These are phyloP conservation scores for Tragelaphus imberbis DNA, from an alignment of 2,113 vertebrate genomes.

Conservation along the genomic window DNA sequence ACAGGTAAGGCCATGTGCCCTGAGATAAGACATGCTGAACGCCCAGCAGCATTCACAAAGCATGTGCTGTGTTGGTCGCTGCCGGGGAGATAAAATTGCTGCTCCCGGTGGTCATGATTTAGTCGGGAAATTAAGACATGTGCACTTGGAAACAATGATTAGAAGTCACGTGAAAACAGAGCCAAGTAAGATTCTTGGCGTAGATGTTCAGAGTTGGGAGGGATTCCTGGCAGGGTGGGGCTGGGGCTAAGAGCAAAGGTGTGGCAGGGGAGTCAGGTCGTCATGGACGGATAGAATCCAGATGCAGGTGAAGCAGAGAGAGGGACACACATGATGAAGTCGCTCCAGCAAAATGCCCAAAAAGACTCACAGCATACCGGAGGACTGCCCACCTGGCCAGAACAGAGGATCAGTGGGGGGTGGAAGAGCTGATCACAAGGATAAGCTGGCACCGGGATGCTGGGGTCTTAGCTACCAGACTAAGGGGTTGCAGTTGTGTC, in stretches of 20 bases:
- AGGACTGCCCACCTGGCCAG: neutral
- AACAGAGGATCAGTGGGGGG: neutral
- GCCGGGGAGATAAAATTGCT: neutral
- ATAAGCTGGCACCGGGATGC: neutral
- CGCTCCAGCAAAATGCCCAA: accelerated
- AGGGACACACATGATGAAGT: accelerated
- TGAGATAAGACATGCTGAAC: accelerated
- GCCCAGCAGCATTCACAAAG: neutral
- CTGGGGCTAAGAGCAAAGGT: neutral
- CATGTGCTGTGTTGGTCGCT: accelerated
- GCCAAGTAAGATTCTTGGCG: neutral
- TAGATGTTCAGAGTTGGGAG: neutral
- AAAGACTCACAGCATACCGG: neutral
- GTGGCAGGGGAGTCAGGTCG: neutral
- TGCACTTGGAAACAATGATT: neutral
- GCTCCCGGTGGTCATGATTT: no score
- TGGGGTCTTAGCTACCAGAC: neutral
- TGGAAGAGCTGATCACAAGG: neutral
- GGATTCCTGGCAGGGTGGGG: neutral
- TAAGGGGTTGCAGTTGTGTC: neutral
- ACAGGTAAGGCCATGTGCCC: constrained; percentile 86
- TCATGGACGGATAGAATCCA: neutral
- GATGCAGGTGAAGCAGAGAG: neutral
- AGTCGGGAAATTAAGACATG: neutral
- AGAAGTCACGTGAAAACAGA: neutral